These are phyloP conservation scores for Sapayoa aenigma DNA, from an alignment of 2,113 vertebrate species.

Conservation along the genomic window DNA sequence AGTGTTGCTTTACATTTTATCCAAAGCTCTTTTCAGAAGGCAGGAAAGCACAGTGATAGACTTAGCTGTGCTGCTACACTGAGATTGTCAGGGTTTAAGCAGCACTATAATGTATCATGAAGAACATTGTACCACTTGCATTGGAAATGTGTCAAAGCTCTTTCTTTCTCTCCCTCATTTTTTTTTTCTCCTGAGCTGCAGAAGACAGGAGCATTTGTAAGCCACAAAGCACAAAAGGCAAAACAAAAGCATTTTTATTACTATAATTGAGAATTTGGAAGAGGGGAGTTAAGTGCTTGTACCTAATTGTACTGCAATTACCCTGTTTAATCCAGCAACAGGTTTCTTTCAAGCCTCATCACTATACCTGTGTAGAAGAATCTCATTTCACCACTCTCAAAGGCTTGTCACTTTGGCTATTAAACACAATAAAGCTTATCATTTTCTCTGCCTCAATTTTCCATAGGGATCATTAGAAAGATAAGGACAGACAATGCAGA, in stretches of 20 bases:
- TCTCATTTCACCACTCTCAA: constrained; percentile 30
- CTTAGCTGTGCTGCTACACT: background rate
- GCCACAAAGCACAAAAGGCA: constrained; percentile 47
- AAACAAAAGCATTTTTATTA: constrained; percentile 65
- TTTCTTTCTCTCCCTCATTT: background rate
- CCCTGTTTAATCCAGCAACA: constrained; percentile 59
- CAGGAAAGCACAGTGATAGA: background rate
- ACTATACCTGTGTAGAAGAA: constrained; percentile 29
- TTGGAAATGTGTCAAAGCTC: constrained; percentile 52
- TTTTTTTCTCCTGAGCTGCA: background rate
- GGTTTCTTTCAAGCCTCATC: constrained; percentile 51
- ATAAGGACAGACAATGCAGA: constrained; percentile 33
- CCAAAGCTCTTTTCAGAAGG: constrained; percentile 5
- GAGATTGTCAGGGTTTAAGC: constrained; percentile 39
- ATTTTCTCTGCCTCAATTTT: constrained; percentile 43
- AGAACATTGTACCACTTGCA: background rate
- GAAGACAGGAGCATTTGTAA: constrained; percentile 59
- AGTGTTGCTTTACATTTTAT: constrained; percentile 5
- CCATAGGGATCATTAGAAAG: constrained; percentile 25
- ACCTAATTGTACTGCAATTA: constrained; percentile 57
- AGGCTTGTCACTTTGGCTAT: constrained; percentile 52
- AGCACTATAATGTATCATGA: constrained; percentile 21
- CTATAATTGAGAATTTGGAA: constrained; percentile 60
- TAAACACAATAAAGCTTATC: constrained; percentile 34
- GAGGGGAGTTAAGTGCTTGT: constrained; percentile 49